phyloP scores from a whole-genome alignment of 2,797 vertebrate genomes.

The Sylvia borin region DNA sequence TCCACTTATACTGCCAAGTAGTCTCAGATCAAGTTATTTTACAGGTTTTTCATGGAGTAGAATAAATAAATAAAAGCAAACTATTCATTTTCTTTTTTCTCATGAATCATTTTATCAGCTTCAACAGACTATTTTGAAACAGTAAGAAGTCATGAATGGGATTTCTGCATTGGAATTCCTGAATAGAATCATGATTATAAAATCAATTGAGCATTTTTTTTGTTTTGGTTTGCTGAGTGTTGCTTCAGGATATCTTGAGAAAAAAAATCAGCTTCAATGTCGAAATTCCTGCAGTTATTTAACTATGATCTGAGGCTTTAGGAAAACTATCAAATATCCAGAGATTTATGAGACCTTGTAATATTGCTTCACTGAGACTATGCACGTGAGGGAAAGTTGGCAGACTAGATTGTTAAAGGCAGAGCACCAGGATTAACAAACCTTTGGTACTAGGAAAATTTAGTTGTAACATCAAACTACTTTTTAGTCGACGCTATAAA shows the following conservation, averaged over 20 bases:
- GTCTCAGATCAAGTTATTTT: not conserved
- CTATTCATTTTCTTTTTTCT: not conserved
- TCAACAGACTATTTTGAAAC: not conserved
- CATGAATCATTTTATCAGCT: not conserved
- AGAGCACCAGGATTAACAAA: not conserved
- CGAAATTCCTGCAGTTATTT: not conserved
- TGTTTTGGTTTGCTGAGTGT: not conserved
- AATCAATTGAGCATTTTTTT: not conserved
- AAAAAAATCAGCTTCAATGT: not conserved
- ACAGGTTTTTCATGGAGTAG: not conserved
- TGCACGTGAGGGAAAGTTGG: not conserved
- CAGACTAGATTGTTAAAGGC: not conserved
- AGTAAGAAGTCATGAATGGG: not conserved
- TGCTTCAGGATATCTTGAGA: not conserved
- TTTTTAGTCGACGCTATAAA: not conserved
- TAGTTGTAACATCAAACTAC: not conserved
- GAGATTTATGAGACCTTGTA: not conserved
- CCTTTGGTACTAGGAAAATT: not conserved
- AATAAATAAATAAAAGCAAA: slow-evolving; percentile 1
- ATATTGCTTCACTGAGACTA: not conserved
- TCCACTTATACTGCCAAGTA: not conserved
- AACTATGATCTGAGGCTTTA: not conserved
- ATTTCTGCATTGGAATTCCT: not conserved
- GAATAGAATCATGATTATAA: not conserved
- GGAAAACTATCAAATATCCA: not conserved